phyloP scores from a whole-genome alignment of 1,140 invertebrate genomes.

The Myzus persicae region DNA sequence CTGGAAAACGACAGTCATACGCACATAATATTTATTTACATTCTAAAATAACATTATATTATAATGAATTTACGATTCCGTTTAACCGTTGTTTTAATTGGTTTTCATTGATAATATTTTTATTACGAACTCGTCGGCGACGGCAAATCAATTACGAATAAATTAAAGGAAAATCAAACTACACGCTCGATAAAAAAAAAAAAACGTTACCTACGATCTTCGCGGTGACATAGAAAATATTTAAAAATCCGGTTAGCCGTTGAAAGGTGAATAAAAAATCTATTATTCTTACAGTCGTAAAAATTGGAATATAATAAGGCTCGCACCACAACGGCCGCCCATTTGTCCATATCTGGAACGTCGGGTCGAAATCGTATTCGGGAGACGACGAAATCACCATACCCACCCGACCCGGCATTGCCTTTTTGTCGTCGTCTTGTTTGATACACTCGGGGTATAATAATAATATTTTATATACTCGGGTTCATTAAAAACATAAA shows the following conservation, averaged over 20 bases:
- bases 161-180: neutral
- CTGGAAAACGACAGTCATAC: neutral
- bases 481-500: conserved; percentile 52
- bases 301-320: neutral
- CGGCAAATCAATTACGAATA: conserved; percentile 7
- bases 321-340: neutral
- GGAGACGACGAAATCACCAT: conserved; percentile 1
- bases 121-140: neutral
- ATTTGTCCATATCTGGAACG: neutral
- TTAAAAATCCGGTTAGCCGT: neutral
- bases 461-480: neutral
- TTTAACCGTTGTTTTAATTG: neutral
- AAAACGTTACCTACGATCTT: no score
- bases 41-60: neutral
- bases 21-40: neutral
- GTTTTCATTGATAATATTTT: neutral
- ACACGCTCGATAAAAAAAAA: neutral
- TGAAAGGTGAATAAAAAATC: neutral
- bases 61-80: neutral
- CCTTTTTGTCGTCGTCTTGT: conserved; percentile 26
- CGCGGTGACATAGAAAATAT: neutral
- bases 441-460: neutral
- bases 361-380: neutral
- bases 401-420: neutral
- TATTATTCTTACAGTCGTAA: neutral